Evolutionary conservation across 2,113 vertebrate species (phyloP), one percentile per base, ranked within the genome.

Genomic region (Kobus ellipsiprymnus): DNA sequence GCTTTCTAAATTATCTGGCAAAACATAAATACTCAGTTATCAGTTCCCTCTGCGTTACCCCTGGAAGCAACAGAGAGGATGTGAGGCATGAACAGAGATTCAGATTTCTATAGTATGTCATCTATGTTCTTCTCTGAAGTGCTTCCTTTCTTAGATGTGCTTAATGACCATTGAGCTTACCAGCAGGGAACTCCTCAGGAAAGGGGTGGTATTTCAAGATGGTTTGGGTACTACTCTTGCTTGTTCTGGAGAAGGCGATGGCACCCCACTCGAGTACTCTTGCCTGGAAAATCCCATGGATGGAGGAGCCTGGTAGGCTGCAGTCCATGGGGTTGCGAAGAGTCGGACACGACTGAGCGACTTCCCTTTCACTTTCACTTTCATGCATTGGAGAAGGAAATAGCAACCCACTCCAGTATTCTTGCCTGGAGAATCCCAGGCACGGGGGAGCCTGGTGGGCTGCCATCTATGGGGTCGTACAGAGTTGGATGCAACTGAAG

Each of bases 321-420:
- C 60, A 30, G 29, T 7, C 29, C 60, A 15, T 62, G 60, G 60
- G 13, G 60, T 15, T 0, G 0, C 0, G 2, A 62, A 15, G 29
- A 62, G 29, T 62, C 0, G 6, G 60, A 30, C 60, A 62, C 0
- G 5, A 62, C 60, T 30, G 13, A 62, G 2, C 1, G 0, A 62
- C 29, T 62, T 62, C 29, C 6, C 59, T 30, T 60, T 60, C 59
- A 1, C 27, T 62, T 62, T 62, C 13, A 30, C 59, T 62, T 62
- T 30, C 59, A 14, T 60, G 59, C 5, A 30, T 30, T 62, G 59
- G 59, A 62, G 29, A 62, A 15, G 59, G 2, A 14, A 62, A 30
- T 62, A 12, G 59, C 5, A 62, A 7, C 29, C 13, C 5, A 62
- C 27, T 62, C 59, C 59, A 62, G 59, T 7, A 0, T 62, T 62